Percentiles rank a stretch among this genome's conserved stretches.
phyloP scores from a whole-genome alignment of 2,797 vertebrate genomes.

The Limnodromus scolopaceus region DNA sequence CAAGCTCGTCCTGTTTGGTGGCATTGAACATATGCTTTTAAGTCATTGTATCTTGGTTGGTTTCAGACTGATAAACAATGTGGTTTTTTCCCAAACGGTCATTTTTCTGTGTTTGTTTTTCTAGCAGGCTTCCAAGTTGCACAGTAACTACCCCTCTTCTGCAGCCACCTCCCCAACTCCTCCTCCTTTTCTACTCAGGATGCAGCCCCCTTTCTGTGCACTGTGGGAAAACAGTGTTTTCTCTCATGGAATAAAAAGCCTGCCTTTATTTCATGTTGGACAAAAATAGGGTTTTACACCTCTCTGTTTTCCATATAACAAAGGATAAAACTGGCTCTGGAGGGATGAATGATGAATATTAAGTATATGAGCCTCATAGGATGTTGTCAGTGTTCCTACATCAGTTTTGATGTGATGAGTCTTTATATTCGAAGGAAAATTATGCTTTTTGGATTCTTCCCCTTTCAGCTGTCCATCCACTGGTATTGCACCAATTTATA shows the following conservation, averaged over 20 bases:
- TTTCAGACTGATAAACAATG: conserved; percentile 23
- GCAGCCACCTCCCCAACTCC: neutral
- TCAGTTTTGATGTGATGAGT: neutral
- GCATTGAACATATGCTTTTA: neutral
- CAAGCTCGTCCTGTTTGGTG: neutral
- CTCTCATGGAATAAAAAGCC: neutral
- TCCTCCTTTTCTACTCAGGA: conserved; percentile 15
- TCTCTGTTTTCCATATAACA: neutral
- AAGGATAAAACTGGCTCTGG: neutral
- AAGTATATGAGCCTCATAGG: neutral
- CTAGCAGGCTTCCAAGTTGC: neutral
- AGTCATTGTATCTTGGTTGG: neutral
- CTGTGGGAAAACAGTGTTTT: neutral
- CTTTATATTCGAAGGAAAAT: conserved; percentile 13
- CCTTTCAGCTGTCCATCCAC: neutral
- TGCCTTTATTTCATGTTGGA: neutral
- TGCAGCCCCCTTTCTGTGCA: neutral
- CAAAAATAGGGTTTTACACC: neutral
- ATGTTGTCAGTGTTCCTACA: neutral
- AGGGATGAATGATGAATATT: neutral
- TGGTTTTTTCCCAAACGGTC: neutral
- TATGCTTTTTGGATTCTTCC: neutral
- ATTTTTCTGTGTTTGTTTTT: conserved; percentile 43
- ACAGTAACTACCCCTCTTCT: neutral
- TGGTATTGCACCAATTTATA: neutral